phyloP scores from a whole-genome alignment of 2,113 vertebrate species.

The Manacus vitellinus region DNA sequence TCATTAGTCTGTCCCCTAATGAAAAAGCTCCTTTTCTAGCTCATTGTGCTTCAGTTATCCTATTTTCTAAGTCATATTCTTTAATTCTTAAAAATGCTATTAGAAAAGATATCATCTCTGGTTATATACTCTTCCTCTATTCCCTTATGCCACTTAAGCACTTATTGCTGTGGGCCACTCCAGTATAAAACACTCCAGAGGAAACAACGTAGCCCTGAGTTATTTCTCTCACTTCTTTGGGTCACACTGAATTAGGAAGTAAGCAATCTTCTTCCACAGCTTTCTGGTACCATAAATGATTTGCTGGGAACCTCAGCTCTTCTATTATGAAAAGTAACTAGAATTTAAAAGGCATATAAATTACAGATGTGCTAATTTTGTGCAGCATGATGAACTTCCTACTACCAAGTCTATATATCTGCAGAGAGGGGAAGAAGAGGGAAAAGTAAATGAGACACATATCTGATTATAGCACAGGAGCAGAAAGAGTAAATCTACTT shows the following conservation, averaged over 20 bases:
- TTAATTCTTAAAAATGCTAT: constrained; percentile 74
- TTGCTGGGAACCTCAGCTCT: constrained; percentile 46
- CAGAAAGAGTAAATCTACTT: background rate
- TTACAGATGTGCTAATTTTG: constrained; percentile 53
- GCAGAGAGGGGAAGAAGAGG: background rate
- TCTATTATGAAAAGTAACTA: constrained; percentile 44
- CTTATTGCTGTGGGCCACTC: constrained; percentile 73
- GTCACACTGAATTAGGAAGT: constrained; percentile 64
- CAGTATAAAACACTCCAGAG: constrained; percentile 62
- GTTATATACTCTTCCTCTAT: constrained; percentile 68
- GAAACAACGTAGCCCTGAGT: constrained; percentile 71
- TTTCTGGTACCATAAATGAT: constrained; percentile 63
- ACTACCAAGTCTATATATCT: constrained; percentile 5
- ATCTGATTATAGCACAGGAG: background rate
- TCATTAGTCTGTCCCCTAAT: constrained; percentile 54
- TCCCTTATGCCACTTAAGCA: constrained; percentile 74
- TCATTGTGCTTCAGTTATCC: constrained; percentile 70
- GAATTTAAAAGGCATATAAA: constrained; percentile 58
- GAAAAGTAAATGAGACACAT: constrained; percentile 16
- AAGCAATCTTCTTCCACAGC: constrained; percentile 63
- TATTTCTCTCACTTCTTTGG: constrained; percentile 70
- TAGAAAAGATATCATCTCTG: constrained; percentile 70
- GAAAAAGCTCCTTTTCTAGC: constrained; percentile 68
- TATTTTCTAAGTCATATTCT: constrained; percentile 65
- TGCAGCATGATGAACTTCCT: constrained; percentile 13